Conservation (phyloP, 2,888 invertebrate genomes). For the Keiferia lycopersicella region DNA sequence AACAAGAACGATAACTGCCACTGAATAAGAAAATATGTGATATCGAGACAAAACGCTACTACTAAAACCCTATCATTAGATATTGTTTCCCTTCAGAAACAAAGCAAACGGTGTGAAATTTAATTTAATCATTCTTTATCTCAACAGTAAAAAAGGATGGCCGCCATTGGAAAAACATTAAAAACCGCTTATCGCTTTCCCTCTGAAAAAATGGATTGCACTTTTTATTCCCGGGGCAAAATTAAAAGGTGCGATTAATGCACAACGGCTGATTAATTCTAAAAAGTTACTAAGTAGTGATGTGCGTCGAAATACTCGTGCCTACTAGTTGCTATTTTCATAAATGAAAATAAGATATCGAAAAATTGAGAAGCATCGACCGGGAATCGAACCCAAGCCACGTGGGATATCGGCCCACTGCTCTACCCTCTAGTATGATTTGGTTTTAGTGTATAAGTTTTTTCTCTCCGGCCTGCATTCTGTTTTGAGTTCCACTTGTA, state of each 20-base stretch:
- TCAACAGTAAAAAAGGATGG: constrained; percentile 27
- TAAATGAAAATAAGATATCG: too few species aligned
- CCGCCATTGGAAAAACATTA: constrained; percentile 24
- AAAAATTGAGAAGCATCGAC: too few species aligned
- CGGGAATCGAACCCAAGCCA: too few species aligned
- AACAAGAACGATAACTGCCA: too few species aligned
- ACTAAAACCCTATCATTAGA: too few species aligned
- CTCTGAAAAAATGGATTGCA: constrained; percentile 30
- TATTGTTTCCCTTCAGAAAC: not conserved
- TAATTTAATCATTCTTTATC: constrained; percentile 23
- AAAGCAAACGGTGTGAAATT: constrained; percentile 20
- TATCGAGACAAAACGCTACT: too few species aligned
- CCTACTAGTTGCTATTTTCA: not conserved
- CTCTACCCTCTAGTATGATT: too few species aligned
- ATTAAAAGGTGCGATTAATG: constrained; percentile 42
- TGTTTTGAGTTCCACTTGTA: too few species aligned
- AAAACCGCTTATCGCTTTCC: constrained; percentile 23
- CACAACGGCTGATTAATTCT: constrained; percentile 42
- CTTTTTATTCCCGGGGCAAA: constrained; percentile 37
- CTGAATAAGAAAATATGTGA: too few species aligned
- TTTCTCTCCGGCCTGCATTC: too few species aligned
- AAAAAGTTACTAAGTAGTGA: constrained; percentile 32
- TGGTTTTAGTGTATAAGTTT: too few species aligned
- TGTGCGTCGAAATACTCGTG: not conserved
- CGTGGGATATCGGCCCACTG: too few species aligned